phyloP scores from a whole-genome alignment of 2,113 vertebrate genomes.

The Alectura lathami region DNA sequence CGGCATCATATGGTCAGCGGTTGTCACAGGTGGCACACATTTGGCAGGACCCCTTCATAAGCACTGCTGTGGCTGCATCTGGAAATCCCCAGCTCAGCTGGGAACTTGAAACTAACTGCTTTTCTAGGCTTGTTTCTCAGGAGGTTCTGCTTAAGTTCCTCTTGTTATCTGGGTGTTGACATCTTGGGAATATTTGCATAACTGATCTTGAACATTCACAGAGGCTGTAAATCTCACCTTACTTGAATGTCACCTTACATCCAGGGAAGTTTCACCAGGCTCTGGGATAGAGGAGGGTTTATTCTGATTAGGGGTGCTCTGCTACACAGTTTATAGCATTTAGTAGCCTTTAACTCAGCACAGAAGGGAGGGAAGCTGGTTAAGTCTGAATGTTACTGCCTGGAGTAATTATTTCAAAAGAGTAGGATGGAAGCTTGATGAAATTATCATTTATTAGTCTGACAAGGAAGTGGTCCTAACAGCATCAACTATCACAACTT shows the following conservation, averaged over 20 bases:
- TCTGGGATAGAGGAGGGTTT: not conserved
- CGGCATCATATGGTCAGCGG: rapidly evolving
- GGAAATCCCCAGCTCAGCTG: not conserved
- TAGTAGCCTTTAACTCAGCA: not conserved
- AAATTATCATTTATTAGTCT: not conserved
- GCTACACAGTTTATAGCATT: not conserved
- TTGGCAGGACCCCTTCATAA: not conserved
- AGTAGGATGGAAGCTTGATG: not conserved
- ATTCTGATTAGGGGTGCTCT: not conserved
- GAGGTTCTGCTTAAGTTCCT: not conserved
- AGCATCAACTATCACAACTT: not conserved
- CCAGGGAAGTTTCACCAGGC: not conserved
- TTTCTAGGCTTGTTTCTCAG: not conserved
- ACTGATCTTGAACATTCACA: not conserved
- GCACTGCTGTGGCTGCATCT: not conserved
- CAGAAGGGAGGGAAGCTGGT: not conserved
- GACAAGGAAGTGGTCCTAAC: not conserved
- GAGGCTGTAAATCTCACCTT: not conserved
- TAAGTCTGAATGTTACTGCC: not conserved
- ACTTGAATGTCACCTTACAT: not conserved
- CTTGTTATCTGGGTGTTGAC: not conserved
- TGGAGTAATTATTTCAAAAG: not conserved
- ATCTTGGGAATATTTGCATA: not conserved
- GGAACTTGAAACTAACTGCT: not conserved
- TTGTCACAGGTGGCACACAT: rapidly evolving